Evolutionary conservation across 2,113 vertebrate genomes (phyloP), one percentile per base, ranked within the genome.

Genomic region (Leptobrachium ailaonicum): DNA sequence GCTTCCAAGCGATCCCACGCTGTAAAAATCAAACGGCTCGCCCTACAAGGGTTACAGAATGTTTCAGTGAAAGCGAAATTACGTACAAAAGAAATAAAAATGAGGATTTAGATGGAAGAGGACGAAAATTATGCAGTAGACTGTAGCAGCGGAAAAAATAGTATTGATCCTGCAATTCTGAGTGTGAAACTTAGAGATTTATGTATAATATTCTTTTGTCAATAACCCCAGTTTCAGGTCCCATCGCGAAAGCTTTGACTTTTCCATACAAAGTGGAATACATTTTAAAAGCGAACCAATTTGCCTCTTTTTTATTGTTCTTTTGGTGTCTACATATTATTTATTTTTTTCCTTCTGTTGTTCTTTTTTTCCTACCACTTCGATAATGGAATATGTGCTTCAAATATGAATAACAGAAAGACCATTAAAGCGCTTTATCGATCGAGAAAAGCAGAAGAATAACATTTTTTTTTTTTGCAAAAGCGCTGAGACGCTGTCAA

Each of bases 321-420:
- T 62, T 40, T 43, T 64, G 68, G 11, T 64, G 13, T 32, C 47
- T 66, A 11, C 69, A 44, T 32, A 58, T 47, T 77, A 60, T 56
- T 32, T 32, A 32, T 32, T 32, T 32, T 32, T 32, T 32, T 32
- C 20, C 20, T 32, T 32, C 20, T 32, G 20, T 32, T 32, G 20
- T 32, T 44, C 43, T 69, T 72, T 79, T 77, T 50, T 13, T 45
- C 42, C 53, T 53, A 6, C n/a, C 1, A 80, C 71, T 68, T 73
- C n/a, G 42, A 40, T 74, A 74, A 80, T 74, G 58, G 78, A 74
- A 73, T 58, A 44, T 73, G 77, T 45, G 54, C 62, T 80, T 67
- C 71, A 60, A 60, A 80, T 66, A 68, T 62, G 43, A 80, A 80
- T 45, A 68, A 42, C 44, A 54, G 32, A 47, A 11, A 58, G 47